A percentile compares a stretch with the other conserved stretches of the same genome.
Conservation (phyloP, 2,888 invertebrate species). For the Sphinx pinastri region DNA sequence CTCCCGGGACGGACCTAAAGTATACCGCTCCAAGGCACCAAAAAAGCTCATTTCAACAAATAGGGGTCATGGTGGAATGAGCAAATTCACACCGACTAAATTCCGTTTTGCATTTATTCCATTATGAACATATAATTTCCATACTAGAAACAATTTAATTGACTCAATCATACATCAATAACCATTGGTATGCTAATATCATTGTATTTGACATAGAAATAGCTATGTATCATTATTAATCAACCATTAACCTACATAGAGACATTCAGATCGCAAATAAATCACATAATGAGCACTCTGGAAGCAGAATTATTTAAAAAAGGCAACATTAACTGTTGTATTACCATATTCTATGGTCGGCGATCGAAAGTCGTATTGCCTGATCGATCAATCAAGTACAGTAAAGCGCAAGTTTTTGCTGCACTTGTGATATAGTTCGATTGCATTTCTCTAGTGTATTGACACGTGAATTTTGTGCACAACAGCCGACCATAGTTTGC, state of each 20-base stretch:
- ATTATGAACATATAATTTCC: not conserved
- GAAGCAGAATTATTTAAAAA: conserved; percentile 27
- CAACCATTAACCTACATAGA: conserved; percentile 7
- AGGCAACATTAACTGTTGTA: conserved; percentile 8
- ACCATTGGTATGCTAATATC: too few species aligned
- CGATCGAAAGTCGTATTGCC: conserved; percentile 34
- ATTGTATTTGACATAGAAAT: not conserved
- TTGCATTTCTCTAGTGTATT: conserved; percentile 8
- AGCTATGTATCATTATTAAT: conserved; percentile 14
- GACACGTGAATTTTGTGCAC: not conserved
- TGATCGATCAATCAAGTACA: conserved; percentile 29
- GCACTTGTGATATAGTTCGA: not conserved
- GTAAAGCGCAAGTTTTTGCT: conserved; percentile 19
- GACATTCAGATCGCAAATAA: conserved; percentile 18
- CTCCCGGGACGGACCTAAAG: too few species aligned
- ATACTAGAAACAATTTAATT: not conserved
- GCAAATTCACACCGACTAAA: not conserved
- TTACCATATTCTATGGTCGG: conserved; percentile 34
- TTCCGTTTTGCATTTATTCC: not conserved
- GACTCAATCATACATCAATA: too few species aligned
- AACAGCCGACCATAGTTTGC: too few species aligned
- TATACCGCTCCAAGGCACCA: too few species aligned
- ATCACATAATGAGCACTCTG: conserved; percentile 18
- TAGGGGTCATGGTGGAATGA: not conserved
- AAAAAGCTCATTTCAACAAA: too few species aligned